Base-by-base conservation (phyloP, 2,113 vertebrate genomes). In the Hippocampus zosterae region DNA sequence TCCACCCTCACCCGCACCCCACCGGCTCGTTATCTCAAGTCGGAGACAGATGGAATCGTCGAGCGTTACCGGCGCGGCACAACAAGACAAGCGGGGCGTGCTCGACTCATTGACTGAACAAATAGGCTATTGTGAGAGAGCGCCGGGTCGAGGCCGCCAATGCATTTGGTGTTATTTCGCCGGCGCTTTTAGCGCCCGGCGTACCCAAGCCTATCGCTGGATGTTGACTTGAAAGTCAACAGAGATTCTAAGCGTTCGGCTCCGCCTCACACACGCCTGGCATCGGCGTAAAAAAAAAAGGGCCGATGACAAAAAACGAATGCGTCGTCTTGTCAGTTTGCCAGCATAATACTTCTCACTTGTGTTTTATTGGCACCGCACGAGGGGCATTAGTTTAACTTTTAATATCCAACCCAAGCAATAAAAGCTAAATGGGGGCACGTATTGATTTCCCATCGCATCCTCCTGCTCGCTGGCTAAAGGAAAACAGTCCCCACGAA, bases 111-210 rank as follows among this genome's bases (percentile, higher is more conserved):
- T 65, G 63, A 65, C 42, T 65, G 63, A 65, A 65, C 63, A 65
- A 65, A 65, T 65, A 65, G 62, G 62, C 62, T 65, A 44, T 65
- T 65, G 62, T 65, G 41, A 65, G 62, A 64, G 61, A n/a, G 61
- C 61, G 37, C 21, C 62, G 21, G 62, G n/a, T 13, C 23, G 62
- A 46, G 62, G 62, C 21, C 21, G 41, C n/a, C n/a, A n/a, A 65
- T 27, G 42, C 62, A 46, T n/a, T 46, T 12, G 33, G 19, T 11
- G 60, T 12, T 40, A 21, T 21, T 37, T 40, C 33, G 33, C 33
- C 59, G 10, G 33, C 52, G 7, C 7, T 64, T 44, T 44, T 16
- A 64, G 62, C 41, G 21, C 41, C 5, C 41, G 21, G 40, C 2
- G 41, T 15, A 1, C 3, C 56, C 15, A 10, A 59, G 15, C 56